Base-by-base conservation (phyloP, 2,797 vertebrate species). In the Gymnoscopelus microlampas region DNA sequence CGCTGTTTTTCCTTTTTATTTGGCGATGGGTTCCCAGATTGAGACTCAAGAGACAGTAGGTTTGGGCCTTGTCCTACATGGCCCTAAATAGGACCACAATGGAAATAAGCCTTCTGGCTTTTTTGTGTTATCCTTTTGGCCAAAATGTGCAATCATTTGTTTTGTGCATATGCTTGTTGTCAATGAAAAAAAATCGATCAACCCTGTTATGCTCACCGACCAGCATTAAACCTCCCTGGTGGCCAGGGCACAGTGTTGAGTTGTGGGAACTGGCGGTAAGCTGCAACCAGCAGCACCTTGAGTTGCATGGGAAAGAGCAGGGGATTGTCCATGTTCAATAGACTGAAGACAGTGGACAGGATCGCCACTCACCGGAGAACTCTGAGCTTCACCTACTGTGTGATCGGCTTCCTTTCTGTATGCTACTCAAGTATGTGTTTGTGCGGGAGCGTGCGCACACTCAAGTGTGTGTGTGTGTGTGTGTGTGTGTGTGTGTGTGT, bases 241-340 rank as follows among this genome's bases (percentile, higher is more conserved):
- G 50, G 63, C 70, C 71, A 39, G 47, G 63, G 59, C 13, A 15
- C 65, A 65, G 62, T 47, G 71, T 77, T 78, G 66, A 68, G 57
- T 76, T 76, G 77, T 85, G 81, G 73, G 83, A 85, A 78, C 63
- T 13, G 44, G 63, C 77, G 64, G 60, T 15, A 47, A 67, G 68
- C 69, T 53, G 50, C 66, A 71, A 73, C 74, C 75, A n/a, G 66
- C 66, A 78, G 74, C 70, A 67, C 74, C 76, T 79, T 61, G 62
- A 68, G 80, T 82, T 73, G 64, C 63, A 44, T 58, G 26, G 19
- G 68, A 76, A 71, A 85, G 84, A 79, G 70, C 55, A 73, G 50
- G 69, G 68, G 82, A 81, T 79, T 84, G 83, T 88, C 74, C 78
- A 68, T 82, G 83, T 68, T 82, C 82, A 86, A 72, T 73, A 82